Conservation (phyloP, 2,113 vertebrate genomes). For the Datnioides undecimradiatus region DNA sequence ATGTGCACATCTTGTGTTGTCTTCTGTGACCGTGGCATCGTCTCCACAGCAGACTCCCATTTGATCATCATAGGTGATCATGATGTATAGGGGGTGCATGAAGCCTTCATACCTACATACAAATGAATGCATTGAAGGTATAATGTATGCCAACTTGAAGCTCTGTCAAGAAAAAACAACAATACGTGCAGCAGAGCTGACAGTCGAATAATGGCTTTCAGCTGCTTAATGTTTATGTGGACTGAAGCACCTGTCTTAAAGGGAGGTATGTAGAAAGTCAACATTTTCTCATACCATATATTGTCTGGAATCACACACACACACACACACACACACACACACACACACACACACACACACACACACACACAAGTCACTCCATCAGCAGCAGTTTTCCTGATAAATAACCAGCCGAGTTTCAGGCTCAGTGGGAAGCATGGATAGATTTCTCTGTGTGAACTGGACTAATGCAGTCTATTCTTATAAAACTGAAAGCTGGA, state of each 20-base stretch:
- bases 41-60: background rate
- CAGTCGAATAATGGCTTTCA: slow-evolving; percentile 1
- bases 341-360: background rate
- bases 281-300: background rate
- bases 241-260: background rate
- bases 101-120: background rate
- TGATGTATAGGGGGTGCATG: slow-evolving; percentile 13
- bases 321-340: background rate
- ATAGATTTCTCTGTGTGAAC: background rate
- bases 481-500: background rate
- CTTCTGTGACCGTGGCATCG: too few species aligned
- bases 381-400: background rate
- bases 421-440: background rate
- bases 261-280: background rate
- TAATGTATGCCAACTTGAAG: background rate
- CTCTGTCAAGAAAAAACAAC: background rate
- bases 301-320: background rate
- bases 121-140: slow-evolving; percentile 1
- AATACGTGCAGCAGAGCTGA: background rate
- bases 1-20: background rate
- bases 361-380: background rate
- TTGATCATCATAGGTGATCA: background rate
- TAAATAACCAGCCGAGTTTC: background rate
- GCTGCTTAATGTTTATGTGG: background rate
- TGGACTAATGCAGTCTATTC: background rate